phyloP scores from a whole-genome alignment of 2,888 invertebrate species.

The Cremastinae sp. region DNA sequence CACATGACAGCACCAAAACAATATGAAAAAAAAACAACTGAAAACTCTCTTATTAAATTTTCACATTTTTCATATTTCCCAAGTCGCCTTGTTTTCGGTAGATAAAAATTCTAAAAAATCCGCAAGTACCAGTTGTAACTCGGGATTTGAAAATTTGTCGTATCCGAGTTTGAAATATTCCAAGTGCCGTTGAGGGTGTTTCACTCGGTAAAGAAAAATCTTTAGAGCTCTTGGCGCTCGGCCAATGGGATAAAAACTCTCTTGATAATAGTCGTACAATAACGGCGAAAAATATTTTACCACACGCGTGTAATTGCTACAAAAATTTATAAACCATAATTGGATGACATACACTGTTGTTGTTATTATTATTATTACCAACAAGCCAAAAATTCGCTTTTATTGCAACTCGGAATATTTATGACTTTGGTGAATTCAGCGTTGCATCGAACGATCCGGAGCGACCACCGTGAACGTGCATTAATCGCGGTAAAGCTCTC shows the following conservation, averaged over 20 bases:
- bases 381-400: constrained; percentile 15
- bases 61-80: no score
- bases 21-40: no score
- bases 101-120: no score
- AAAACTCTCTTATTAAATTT: no score
- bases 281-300: constrained; percentile 3
- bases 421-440: constrained; percentile 10
- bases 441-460: constrained; percentile 5
- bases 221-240: constrained; percentile 13
- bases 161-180: neutral
- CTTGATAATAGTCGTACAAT: constrained; percentile 15
- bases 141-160: neutral
- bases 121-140: no score
- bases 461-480: constrained; percentile 36
- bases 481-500: constrained; percentile 26
- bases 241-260: constrained; percentile 15
- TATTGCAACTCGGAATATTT: constrained; percentile 36
- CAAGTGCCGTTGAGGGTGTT: neutral
- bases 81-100: no score
- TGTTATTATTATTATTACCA: constrained; percentile 17
- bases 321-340: neutral
- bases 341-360: neutral
- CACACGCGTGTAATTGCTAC: neutral
- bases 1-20: no score
- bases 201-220: neutral